Evolutionary conservation across 2,888 invertebrate species (phyloP).

Genomic region (Horisme vitalbata): DNA sequence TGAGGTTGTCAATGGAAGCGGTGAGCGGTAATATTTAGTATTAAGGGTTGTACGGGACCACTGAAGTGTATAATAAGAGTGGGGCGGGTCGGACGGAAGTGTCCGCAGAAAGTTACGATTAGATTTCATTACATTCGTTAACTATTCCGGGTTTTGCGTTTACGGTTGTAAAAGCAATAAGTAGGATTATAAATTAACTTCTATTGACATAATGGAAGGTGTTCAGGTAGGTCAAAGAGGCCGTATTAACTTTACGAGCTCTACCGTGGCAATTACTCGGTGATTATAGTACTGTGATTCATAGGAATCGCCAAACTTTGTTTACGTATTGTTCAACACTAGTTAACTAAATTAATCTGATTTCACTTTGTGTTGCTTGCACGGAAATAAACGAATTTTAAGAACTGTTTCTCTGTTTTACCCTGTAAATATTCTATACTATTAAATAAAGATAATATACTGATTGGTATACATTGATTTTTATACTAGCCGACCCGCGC

Average conservation of each 20-base stretch:
- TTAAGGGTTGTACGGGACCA: conserved; percentile 3
- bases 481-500: too few species aligned
- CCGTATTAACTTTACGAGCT: conserved; percentile 42
- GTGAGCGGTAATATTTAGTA: conserved; percentile 15
- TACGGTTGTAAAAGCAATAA: conserved; percentile 32
- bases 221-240: conserved; percentile 36
- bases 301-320: conserved; percentile 24
- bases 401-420: too few species aligned
- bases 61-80: conserved; percentile 11
- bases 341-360: too few species aligned
- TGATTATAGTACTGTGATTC: conserved; percentile 29
- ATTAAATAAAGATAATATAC: too few species aligned
- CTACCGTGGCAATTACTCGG: conserved; percentile 26
- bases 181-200: conserved; percentile 36
- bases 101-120: conserved; percentile 4
- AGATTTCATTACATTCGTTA: conserved; percentile 6
- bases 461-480: too few species aligned
- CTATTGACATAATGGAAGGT: conserved; percentile 37
- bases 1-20: conserved; percentile 5
- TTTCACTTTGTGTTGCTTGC: too few species aligned
- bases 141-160: background rate
- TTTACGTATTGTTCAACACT: conserved; percentile 22
- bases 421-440: too few species aligned
- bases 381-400: too few species aligned
- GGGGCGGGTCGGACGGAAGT: conserved; percentile 6